A percentile compares a stretch with the other conserved stretches of the same genome.
These are phyloP conservation scores for Aphodius granarius DNA, from an alignment of 2,888 invertebrate genomes.

Conservation along the genomic window DNA sequence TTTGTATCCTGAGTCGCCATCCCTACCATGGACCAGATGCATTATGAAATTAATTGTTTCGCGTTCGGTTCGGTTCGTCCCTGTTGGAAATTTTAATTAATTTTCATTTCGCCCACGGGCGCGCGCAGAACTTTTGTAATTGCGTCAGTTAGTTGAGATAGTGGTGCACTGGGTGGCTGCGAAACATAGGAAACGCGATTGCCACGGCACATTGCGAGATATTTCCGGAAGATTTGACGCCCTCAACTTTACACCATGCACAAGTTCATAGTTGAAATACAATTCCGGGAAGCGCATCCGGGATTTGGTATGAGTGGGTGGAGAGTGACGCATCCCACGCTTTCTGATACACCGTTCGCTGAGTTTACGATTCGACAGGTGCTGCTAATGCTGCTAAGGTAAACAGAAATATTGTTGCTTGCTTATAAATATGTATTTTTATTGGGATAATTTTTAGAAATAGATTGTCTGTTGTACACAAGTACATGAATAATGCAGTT, in stretches of 20 bases:
- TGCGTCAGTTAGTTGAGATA: background rate
- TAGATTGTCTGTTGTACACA: too few relatives aligned
- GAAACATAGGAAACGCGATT: background rate
- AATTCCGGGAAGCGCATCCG: background rate
- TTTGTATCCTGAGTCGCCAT: background rate
- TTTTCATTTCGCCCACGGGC: background rate
- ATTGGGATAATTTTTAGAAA: too few relatives aligned
- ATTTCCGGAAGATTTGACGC: background rate
- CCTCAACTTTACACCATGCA: background rate
- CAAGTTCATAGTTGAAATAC: background rate
- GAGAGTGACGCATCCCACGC: background rate
- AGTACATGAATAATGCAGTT: too few relatives aligned
- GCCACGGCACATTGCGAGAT: background rate
- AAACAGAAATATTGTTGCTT: background rate
- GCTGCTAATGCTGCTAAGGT: background rate
- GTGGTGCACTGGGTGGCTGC: background rate
- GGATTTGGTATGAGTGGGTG: background rate
- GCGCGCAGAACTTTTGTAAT: background rate
- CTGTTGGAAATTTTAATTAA: background rate
- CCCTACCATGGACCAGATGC: background rate
- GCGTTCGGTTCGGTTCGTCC: background rate
- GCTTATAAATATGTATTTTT: too few relatives aligned
- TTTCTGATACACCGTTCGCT: too few relatives aligned
- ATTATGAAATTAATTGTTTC: background rate
- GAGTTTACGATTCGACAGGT: background rate